Evolutionary conservation across 2,113 vertebrate genomes (phyloP).

Genomic region (Syngnathus floridae): DNA sequence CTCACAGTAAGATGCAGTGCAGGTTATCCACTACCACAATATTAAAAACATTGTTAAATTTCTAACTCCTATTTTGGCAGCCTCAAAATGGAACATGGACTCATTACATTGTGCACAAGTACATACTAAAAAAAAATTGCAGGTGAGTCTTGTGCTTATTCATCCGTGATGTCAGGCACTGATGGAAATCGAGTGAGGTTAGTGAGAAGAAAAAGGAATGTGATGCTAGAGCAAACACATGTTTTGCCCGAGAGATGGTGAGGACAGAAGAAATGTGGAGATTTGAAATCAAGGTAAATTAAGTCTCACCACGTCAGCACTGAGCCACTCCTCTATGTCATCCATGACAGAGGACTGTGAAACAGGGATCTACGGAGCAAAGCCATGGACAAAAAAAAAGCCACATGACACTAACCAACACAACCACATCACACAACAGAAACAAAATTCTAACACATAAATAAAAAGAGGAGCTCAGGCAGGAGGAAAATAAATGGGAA

Average conservation of each 20-base stretch:
- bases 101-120: not conserved
- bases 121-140: not conserved
- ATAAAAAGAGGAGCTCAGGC: conserved; percentile 61
- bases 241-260: conserved; percentile 26
- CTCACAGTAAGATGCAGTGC: not conserved
- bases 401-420: conserved; percentile 62
- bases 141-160: conserved; percentile 8
- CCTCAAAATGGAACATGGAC: not conserved
- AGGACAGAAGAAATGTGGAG: conserved; percentile 15
- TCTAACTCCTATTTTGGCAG: not conserved
- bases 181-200: conserved; percentile 21
- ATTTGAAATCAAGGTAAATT: conserved; percentile 66
- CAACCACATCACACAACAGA: conserved; percentile 29
- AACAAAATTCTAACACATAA: conserved; percentile 31
- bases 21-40: not conserved
- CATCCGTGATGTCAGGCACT: conserved; percentile 23
- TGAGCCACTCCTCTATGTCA: conserved; percentile 98
- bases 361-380: conserved; percentile 93
- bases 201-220: conserved; percentile 20
- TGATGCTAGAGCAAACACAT: conserved; percentile 32
- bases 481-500: conserved; percentile 43
- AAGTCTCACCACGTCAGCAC: conserved; percentile 94
- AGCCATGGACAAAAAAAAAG: conserved; percentile 69
- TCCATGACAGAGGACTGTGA: conserved; percentile 97
- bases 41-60: not conserved